These are phyloP conservation scores for Drosophila oshimai DNA, from an alignment of 1,140 invertebrate species.

Conservation along the genomic window DNA sequence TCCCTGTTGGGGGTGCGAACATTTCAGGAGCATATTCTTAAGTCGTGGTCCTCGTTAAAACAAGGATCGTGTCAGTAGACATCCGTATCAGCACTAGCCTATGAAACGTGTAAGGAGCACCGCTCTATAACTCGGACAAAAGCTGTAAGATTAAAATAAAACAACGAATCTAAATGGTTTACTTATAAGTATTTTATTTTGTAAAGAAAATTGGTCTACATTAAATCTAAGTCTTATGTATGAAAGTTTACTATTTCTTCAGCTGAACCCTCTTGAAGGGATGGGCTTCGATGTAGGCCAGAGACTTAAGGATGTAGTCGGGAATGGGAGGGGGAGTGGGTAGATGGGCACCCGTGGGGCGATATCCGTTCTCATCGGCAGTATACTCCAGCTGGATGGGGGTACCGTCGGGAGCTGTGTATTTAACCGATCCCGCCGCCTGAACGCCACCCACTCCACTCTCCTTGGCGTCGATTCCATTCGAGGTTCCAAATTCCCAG, in stretches of 20 bases:
- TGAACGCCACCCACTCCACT: slow-evolving; percentile 78
- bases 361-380: slow-evolving; percentile 91
- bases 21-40: too few species aligned
- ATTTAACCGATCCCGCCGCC: slow-evolving; percentile 54
- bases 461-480: slow-evolving; percentile 85
- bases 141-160: background rate
- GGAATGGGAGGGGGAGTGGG: slow-evolving; percentile 91
- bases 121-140: too few species aligned
- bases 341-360: slow-evolving; percentile 88
- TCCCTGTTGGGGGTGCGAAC: too few species aligned
- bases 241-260: slow-evolving; percentile 43
- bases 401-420: slow-evolving; percentile 82
- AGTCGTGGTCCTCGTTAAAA: too few species aligned
- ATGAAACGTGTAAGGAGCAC: too few species aligned
- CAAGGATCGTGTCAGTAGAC: too few species aligned
- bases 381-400: slow-evolving; percentile 85
- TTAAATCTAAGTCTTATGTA: slow-evolving; percentile 10
- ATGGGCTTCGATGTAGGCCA: slow-evolving; percentile 85
- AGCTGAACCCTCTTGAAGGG: slow-evolving; percentile 78
- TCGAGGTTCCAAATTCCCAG: slow-evolving; percentile 84
- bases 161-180: background rate
- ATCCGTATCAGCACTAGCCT: too few species aligned
- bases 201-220: slow-evolving; percentile 14
- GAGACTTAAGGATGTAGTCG: slow-evolving; percentile 85
- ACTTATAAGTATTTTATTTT: slow-evolving; percentile 18